These are phyloP conservation scores for Sebastes taczanowskii DNA, from an alignment of 2,797 vertebrate genomes.

Conservation along the genomic window DNA sequence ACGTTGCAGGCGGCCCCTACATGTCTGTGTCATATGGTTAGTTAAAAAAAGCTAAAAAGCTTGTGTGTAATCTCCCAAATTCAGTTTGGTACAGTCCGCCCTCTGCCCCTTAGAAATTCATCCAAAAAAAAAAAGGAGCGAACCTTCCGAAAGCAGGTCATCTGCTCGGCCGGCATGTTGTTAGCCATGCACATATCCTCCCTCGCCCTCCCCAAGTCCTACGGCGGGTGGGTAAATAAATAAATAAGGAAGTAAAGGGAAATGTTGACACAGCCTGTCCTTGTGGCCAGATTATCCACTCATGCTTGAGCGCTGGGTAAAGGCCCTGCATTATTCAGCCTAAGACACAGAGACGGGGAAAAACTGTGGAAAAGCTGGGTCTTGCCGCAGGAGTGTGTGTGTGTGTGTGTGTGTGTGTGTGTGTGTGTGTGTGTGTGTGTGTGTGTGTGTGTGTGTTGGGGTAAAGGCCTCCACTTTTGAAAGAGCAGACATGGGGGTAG, in stretches of 20 bases:
- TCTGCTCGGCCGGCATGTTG: slow-evolving; percentile 35
- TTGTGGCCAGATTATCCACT: slow-evolving; percentile 84
- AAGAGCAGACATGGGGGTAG: slow-evolving; percentile 39
- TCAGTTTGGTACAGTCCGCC: not conserved
- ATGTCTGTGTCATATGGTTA: not conserved
- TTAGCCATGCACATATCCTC: slow-evolving; percentile 48
- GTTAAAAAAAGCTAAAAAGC: not conserved
- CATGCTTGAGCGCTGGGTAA: slow-evolving; percentile 77
- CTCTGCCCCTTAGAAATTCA: slow-evolving; percentile 2
- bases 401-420: slow-evolving; percentile 2
- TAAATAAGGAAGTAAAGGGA: slow-evolving; percentile 75
- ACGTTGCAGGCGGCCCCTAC: not conserved
- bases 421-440: not conserved
- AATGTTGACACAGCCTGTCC: slow-evolving; percentile 80
- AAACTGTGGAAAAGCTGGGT: slow-evolving; percentile 51
- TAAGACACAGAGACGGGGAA: slow-evolving; percentile 59
- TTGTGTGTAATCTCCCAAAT: not conserved
- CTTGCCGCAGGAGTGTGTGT: slow-evolving; percentile 45
- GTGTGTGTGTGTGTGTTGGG: slow-evolving; percentile 11
- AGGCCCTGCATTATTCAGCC: slow-evolving; percentile 82
- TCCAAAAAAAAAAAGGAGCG: not conserved
- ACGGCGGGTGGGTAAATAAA: slow-evolving; percentile 67
- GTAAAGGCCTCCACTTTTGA: slow-evolving; percentile 45
- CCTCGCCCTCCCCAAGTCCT: slow-evolving; percentile 44
- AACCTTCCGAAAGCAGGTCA: slow-evolving; percentile 48